Evolutionary conservation across 2,797 vertebrate genomes (phyloP).

Genomic region (Falco berigora): DNA sequence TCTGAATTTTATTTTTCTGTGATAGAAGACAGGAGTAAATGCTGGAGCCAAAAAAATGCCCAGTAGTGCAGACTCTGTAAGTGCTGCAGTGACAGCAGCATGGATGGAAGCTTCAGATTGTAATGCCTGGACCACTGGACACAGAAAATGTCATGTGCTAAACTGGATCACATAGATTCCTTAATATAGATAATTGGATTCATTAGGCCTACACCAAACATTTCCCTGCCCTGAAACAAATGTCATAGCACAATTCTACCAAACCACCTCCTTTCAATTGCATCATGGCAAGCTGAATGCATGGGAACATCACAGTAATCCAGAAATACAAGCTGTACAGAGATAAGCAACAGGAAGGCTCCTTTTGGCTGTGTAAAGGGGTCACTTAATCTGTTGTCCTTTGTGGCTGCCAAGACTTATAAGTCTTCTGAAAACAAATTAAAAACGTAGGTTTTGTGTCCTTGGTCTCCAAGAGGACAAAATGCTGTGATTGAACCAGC

Average conservation of each 20-base stretch:
- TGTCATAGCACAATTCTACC: not conserved
- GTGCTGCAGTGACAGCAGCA: not conserved
- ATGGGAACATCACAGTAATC: not conserved
- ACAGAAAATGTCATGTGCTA: not conserved
- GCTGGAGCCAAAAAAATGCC: fast-evolving
- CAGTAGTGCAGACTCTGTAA: not conserved
- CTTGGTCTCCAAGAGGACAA: not conserved
- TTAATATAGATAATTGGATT: not conserved
- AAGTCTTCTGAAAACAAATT: not conserved
- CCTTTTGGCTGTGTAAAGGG: not conserved
- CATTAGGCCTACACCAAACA: not conserved
- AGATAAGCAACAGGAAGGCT: not conserved
- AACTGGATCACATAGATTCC: not conserved
- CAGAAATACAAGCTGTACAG: not conserved
- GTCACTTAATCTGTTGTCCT: slow-evolving; percentile 1
- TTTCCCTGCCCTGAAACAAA: not conserved
- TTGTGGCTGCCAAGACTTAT: not conserved
- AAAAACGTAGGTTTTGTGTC: not conserved
- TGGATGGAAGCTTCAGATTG: not conserved
- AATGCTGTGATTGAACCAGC: not conserved
- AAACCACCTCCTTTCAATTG: not conserved
- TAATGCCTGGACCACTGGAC: not conserved
- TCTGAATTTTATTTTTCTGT: not conserved
- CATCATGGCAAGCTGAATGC: not conserved
- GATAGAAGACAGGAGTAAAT: not conserved